These are phyloP conservation scores for Lithosia quadra DNA, from an alignment of 2,888 invertebrate genomes.

Conservation along the genomic window DNA sequence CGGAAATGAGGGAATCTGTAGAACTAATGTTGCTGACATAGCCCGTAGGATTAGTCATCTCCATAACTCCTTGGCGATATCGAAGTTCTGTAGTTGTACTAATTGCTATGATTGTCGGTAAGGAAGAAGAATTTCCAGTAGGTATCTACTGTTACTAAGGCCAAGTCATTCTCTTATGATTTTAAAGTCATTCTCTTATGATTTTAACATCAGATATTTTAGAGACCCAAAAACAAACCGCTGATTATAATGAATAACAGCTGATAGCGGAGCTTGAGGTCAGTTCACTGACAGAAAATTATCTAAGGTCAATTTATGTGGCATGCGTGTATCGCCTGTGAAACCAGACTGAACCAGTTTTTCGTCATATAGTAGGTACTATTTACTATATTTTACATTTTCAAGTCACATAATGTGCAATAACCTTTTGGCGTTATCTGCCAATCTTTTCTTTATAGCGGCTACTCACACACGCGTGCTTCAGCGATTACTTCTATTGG, in stretches of 20 bases:
- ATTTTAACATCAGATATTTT: neutral
- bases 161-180: neutral
- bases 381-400: conserved; percentile 3
- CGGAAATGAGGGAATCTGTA: too few relatives aligned
- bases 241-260: conserved; percentile 36
- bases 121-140: neutral
- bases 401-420: neutral
- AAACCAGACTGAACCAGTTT: conserved; percentile 34
- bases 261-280: conserved; percentile 43
- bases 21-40: too few relatives aligned
- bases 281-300: conserved; percentile 37
- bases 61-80: too few relatives aligned
- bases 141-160: neutral
- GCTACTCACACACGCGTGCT: too few relatives aligned
- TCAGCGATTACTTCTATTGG: too few relatives aligned
- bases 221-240: conserved; percentile 27
- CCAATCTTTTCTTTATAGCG: neutral
- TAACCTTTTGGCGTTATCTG: neutral
- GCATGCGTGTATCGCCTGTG: conserved; percentile 28
- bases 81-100: too few relatives aligned
- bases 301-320: conserved; percentile 47
- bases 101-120: too few relatives aligned
- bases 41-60: too few relatives aligned
- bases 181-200: too few relatives aligned
- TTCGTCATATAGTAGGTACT: neutral